A percentile compares a stretch with the other conserved stretches of the same genome.
Conservation (phyloP, 2,113 vertebrate species). For the Diadophis punctatus region DNA sequence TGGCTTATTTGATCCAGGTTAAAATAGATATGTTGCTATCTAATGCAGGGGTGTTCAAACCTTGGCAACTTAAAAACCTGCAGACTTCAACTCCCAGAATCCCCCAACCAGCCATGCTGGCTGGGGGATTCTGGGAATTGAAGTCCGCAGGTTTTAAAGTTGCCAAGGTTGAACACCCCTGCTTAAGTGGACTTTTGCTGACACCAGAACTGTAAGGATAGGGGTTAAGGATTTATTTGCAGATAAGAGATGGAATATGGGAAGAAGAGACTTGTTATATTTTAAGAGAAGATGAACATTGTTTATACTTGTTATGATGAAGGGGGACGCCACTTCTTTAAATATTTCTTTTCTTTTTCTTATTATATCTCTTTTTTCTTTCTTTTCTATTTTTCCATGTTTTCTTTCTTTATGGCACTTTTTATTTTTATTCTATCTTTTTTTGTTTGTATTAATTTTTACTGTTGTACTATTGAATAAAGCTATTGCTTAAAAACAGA, state of each 20-base stretch:
- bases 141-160: too few species aligned
- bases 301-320: neutral
- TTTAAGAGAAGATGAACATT: neutral
- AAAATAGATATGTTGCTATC: neutral
- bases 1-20: neutral
- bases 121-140: too few species aligned
- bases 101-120: too few species aligned
- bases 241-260: neutral
- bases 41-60: neutral
- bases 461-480: neutral
- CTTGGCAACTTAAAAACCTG: neutral
- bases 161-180: too few species aligned
- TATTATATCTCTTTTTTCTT: neutral
- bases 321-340: neutral
- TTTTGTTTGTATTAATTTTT: neutral
- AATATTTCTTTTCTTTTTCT: neutral
- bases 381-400: neutral
- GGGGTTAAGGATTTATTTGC: neutral
- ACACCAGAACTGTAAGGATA: neutral
- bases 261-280: neutral
- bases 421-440: neutral
- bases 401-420: neutral
- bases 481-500: neutral
- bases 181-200: neutral
- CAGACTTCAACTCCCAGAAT: too few species aligned